Percentiles rank a stretch among this genome's conserved stretches.
These are phyloP conservation scores for Eurypyga helias DNA, from an alignment of 2,113 vertebrate genomes.

Conservation along the genomic window DNA sequence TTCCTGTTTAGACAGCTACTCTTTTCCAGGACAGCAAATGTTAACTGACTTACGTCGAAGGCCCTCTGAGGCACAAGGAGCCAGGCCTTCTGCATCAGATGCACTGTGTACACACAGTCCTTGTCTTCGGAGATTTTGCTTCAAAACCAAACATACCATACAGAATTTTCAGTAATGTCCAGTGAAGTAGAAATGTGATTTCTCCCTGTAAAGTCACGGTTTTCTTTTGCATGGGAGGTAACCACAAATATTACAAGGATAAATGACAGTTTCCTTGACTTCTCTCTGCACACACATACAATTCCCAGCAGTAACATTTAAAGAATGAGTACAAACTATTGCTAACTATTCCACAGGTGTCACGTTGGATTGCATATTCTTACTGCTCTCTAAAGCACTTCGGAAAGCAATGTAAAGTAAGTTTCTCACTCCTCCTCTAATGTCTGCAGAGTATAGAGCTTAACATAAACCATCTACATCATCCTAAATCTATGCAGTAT, in stretches of 20 bases:
- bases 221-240: background rate
- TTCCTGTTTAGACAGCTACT: background rate
- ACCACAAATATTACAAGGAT: background rate
- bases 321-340: background rate
- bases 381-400: background rate
- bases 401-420: background rate
- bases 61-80: background rate
- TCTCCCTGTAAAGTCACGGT: background rate
- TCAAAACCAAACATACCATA: background rate
- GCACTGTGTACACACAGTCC: background rate
- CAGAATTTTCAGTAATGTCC: background rate
- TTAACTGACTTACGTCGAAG: background rate
- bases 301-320: background rate
- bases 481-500: background rate
- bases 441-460: background rate
- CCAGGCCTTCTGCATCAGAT: background rate
- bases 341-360: background rate
- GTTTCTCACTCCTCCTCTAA: background rate
- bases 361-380: background rate
- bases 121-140: background rate
- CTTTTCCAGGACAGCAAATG: background rate
- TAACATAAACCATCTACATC: background rate
- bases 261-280: background rate
- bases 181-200: background rate
- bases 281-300: background rate